Evolutionary conservation across 2,113 vertebrate genomes (phyloP), one percentile per base, ranked within the genome.

Genomic region (Carassius carassius): DNA sequence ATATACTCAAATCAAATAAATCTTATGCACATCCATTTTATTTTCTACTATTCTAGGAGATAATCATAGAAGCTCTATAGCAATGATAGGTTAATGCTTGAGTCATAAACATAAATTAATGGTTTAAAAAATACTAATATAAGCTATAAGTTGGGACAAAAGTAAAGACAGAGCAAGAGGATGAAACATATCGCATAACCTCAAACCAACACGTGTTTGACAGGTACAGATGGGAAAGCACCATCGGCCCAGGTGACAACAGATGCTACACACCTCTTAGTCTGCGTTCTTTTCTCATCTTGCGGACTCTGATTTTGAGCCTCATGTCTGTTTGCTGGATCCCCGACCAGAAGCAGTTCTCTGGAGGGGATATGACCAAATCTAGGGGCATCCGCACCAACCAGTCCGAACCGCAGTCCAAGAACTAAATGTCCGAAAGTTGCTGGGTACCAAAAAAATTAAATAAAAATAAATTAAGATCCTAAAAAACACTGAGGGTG

Each of bases 221-320:
- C 41, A 44, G 41, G 7, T 41, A 41, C 51, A 85, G 21, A 58
- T 60, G 74, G 89, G 85, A 86, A 86, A 85, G 82, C 82, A 86
- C 54, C 9, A 47, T 80, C 49, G 7, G 16, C 29, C 41, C n/a
- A 80, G 78, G 62, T 80, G 78, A 29, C 60, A 67, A 80, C 37
- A 44, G 37, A 29, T 12, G 41, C 41, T 93, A 96, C 96, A 91
- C 94, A 97, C 96, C 96, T 97, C 96, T 91, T 78, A 96, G 91
- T 84, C 96, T 95, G 89, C 96, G 94, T 90, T 94, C 96, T 89
- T 96, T 93, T 93, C 97, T 97, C 95, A 96, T 96, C 89, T 96
- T 94, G 87, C 96, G 95, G 91, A 97, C 96, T 92, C 96, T 95
- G 90, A 97, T 97, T 94, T 97, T 97, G 94, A 97, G 94, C 94